These are phyloP conservation scores for Penaeus indicus DNA, from an alignment of 1,140 invertebrate genomes.

Conservation along the genomic window DNA sequence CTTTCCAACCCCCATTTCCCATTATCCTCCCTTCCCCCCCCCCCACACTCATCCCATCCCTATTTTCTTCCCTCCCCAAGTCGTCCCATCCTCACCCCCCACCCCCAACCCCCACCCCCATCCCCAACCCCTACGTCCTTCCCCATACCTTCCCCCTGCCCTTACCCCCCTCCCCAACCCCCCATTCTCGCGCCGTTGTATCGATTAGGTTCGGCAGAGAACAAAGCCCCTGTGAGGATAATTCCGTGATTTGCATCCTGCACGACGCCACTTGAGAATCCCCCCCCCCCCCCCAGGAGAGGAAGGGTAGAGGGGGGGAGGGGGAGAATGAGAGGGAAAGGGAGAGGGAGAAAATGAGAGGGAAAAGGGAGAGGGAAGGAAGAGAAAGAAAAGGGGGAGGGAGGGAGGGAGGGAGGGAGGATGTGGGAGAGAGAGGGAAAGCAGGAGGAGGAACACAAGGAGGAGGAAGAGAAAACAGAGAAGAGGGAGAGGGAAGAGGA, in stretches of 20 bases:
- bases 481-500: no score
- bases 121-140: background rate
- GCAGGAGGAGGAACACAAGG: no score
- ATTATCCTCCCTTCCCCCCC: background rate
- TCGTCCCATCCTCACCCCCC: no score
- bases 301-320: background rate
- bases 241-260: slow-evolving; percentile 38
- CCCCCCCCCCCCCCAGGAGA: background rate
- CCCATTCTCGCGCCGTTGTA: background rate
- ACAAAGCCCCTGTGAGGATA: slow-evolving; percentile 28
- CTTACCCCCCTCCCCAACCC: background rate
- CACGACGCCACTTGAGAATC: slow-evolving; percentile 22
- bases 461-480: no score
- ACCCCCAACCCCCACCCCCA: background rate
- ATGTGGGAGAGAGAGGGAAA: no score
- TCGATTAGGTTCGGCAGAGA: slow-evolving; percentile 22
- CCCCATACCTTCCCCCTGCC: background rate
- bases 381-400: no score
- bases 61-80: background rate
- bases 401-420: no score
- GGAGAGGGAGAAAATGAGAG: no score
- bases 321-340: no score
- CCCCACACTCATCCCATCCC: background rate
- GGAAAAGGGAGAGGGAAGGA: no score
- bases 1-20: background rate